These are phyloP conservation scores for Euphonia xanthogaster DNA, from an alignment of 2,797 vertebrate species.

Conservation along the genomic window DNA sequence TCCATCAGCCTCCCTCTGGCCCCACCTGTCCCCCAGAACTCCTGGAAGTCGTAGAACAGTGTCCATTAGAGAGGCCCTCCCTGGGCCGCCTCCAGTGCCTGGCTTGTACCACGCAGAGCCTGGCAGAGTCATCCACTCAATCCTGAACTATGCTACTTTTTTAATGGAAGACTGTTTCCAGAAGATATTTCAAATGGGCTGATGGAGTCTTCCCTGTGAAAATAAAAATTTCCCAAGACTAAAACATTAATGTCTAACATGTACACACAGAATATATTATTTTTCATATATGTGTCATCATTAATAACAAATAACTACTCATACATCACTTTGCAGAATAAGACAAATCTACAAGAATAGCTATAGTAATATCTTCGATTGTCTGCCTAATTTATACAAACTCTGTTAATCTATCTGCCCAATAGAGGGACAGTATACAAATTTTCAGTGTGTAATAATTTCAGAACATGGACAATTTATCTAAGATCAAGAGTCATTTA, in stretches of 20 bases:
- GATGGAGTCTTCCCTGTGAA: not conserved
- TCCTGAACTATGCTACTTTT: not conserved
- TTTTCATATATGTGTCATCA: not conserved
- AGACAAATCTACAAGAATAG: not conserved
- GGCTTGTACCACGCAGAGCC: not conserved
- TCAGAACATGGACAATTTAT: not conserved
- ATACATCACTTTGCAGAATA: not conserved
- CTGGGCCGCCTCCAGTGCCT: no score
- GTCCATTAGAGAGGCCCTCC: not conserved
- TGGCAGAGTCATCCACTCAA: not conserved
- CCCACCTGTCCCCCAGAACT: not conserved
- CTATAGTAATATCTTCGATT: not conserved
- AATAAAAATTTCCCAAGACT: not conserved
- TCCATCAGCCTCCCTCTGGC: not conserved
- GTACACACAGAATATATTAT: not conserved
- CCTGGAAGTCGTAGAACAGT: not conserved
- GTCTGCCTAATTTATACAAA: not conserved
- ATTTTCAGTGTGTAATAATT: not conserved
- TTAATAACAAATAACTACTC: not conserved
- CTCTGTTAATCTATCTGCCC: not conserved
- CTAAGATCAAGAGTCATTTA: not conserved
- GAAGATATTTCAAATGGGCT: not conserved
- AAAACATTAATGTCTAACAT: not conserved
- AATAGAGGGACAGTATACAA: not conserved
- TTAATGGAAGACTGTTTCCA: not conserved